phyloP scores from a whole-genome alignment of 2,797 vertebrate species.

The Lagodon rhomboides region DNA sequence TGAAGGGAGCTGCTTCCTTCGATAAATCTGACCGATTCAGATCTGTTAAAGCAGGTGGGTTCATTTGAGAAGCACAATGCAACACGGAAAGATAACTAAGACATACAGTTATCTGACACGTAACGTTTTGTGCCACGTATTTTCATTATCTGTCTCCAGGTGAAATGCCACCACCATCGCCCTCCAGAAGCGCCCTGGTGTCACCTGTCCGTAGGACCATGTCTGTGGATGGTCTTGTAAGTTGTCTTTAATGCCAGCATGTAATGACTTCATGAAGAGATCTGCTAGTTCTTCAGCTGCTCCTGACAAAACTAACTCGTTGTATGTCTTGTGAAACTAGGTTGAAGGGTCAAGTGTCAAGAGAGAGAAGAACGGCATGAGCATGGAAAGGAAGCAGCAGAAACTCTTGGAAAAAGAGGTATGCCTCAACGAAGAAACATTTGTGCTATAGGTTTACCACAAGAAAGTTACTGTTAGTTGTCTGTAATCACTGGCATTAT shows the following conservation, averaged over 20 bases:
- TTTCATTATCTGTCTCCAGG: slow-evolving; percentile 46
- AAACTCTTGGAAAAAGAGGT: slow-evolving; percentile 94
- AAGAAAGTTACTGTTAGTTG: background rate
- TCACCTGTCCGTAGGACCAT: slow-evolving; percentile 85
- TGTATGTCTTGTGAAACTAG: slow-evolving; percentile 57
- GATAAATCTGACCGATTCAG: slow-evolving; percentile 86
- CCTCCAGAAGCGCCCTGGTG: slow-evolving; percentile 55
- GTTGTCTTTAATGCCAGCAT: slow-evolving; percentile 37
- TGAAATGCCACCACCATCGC: slow-evolving; percentile 61
- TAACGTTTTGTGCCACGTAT: background rate
- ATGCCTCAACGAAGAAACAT: slow-evolving; percentile 12
- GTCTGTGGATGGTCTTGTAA: slow-evolving; percentile 86
- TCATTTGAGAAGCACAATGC: background rate
- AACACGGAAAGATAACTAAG: accelerated
- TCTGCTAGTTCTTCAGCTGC: background rate
- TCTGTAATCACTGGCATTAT: background rate
- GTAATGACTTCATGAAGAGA: background rate
- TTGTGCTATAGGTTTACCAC: background rate
- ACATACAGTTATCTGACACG: background rate
- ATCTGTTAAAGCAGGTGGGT: slow-evolving; percentile 82
- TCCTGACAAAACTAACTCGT: background rate
- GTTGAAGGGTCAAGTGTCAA: slow-evolving; percentile 75
- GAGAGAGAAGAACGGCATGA: slow-evolving; percentile 82
- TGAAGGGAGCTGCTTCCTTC: slow-evolving; percentile 87
- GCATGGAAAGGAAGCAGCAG: slow-evolving; percentile 88